These are phyloP conservation scores for Dipodomys stephensi DNA, from an alignment of 2,113 vertebrate genomes.

Conservation along the genomic window DNA sequence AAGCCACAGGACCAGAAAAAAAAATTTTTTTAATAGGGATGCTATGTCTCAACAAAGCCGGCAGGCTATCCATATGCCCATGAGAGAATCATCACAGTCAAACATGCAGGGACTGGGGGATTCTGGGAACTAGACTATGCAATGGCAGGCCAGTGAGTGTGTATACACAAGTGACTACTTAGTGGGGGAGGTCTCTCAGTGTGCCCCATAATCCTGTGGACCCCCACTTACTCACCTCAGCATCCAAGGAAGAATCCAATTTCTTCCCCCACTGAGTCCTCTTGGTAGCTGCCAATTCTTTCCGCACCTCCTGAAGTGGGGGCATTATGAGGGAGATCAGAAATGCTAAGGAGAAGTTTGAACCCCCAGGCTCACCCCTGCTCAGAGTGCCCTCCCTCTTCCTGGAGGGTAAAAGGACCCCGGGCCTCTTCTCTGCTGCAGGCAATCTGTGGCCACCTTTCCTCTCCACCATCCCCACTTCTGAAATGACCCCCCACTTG, in stretches of 20 bases:
- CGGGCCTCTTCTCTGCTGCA: neutral
- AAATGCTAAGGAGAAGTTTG: neutral
- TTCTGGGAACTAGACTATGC: fast-evolving
- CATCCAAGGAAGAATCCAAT: neutral
- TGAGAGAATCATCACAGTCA: too few species aligned
- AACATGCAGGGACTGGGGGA: neutral
- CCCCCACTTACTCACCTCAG: constrained; percentile 27
- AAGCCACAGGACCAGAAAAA: too few species aligned
- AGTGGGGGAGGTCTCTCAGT: too few species aligned
- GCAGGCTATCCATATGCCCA: fast-evolving
- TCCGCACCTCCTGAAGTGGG: constrained; percentile 50
- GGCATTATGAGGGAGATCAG: neutral
- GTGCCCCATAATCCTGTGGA: neutral
- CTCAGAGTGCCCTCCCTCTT: neutral
- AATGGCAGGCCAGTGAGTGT: fast-evolving
- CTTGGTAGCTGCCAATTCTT: neutral
- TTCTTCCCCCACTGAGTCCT: constrained; percentile 37
- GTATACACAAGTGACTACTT: fast-evolving
- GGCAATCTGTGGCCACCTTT: neutral
- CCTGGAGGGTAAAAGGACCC: neutral
- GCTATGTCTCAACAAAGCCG: neutral
- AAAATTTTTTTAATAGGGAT: neutral
- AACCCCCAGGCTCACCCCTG: neutral
- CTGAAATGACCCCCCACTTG: fast-evolving
- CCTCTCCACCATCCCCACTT: neutral